These are phyloP conservation scores for Cryptoblepharus egeriae DNA, from an alignment of 2,797 vertebrate species.

Conservation along the genomic window DNA sequence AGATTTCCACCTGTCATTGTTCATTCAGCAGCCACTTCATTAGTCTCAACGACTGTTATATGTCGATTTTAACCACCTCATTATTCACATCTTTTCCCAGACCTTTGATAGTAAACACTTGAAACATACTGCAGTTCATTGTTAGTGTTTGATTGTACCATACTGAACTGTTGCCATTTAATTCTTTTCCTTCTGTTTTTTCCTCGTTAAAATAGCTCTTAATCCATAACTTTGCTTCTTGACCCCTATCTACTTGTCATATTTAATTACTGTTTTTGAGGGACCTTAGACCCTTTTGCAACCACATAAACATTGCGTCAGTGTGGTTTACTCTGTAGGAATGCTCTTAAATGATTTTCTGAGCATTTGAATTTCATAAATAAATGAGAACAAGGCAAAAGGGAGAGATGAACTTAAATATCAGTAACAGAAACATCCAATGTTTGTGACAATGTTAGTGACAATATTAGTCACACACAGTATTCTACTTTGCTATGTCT, in stretches of 20 bases:
- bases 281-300: background rate
- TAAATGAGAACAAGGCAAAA: background rate
- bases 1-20: fast-evolving
- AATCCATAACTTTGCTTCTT: slow-evolving; percentile 11
- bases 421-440: background rate
- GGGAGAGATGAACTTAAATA: background rate
- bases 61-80: slow-evolving; percentile 14
- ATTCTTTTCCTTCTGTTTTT: slow-evolving; percentile 29
- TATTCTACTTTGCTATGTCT: background rate
- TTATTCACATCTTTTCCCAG: slow-evolving; percentile 15
- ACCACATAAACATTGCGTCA: background rate
- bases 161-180: background rate
- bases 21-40: slow-evolving; percentile 2
- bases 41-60: background rate
- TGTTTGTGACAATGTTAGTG: background rate
- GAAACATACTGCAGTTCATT: slow-evolving; percentile 7
- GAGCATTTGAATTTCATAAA: background rate
- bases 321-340: background rate
- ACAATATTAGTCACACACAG: background rate
- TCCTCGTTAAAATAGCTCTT: background rate
- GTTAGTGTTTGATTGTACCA: background rate
- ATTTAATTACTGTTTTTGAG: slow-evolving; percentile 20
- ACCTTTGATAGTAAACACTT: slow-evolving; percentile 1
- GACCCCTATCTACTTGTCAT: slow-evolving; percentile 30
- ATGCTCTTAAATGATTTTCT: slow-evolving; percentile 2